phyloP scores from a whole-genome alignment of 1,140 invertebrate species.

The Mamestra configurata region DNA sequence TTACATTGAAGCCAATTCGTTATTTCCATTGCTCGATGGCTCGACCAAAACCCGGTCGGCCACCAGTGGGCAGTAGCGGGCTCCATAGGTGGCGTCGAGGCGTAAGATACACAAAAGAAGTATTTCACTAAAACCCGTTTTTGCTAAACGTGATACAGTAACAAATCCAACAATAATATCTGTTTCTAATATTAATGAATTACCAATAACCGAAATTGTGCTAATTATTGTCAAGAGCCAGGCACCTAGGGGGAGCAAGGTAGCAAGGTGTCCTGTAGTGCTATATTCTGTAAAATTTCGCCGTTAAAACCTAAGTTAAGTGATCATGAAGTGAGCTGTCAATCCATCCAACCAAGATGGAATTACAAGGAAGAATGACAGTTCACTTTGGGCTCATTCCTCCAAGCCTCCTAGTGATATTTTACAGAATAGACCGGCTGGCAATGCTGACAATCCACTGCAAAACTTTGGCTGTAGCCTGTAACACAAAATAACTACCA shows the following conservation, averaged over 20 bases:
- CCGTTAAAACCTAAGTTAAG: too few relatives aligned
- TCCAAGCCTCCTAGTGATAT: too few relatives aligned
- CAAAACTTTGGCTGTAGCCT: not conserved
- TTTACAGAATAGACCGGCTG: too few relatives aligned
- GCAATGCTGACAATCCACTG: not conserved
- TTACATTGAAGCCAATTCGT: slow-evolving; percentile 14
- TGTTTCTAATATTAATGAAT: slow-evolving; percentile 11
- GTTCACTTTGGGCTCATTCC: too few relatives aligned
- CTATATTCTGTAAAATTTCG: too few relatives aligned
- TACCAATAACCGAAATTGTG: not conserved
- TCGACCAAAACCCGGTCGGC: slow-evolving; percentile 34
- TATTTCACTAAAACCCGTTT: slow-evolving; percentile 23
- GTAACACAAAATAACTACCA: not conserved
- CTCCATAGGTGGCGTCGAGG: slow-evolving; percentile 3
- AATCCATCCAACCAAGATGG: too few relatives aligned
- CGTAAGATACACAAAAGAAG: slow-evolving; percentile 14
- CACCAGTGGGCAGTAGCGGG: slow-evolving; percentile 4
- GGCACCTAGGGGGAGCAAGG: too few relatives aligned
- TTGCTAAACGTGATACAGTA: slow-evolving; percentile 15
- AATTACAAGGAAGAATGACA: too few relatives aligned
- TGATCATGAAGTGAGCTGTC: too few relatives aligned
- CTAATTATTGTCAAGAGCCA: not conserved
- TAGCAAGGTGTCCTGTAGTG: too few relatives aligned
- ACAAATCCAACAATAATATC: not conserved
- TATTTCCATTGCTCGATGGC: slow-evolving; percentile 19